Evolutionary conservation across 1,140 invertebrate genomes (phyloP).

Genomic region (Whitmania pigra): DNA sequence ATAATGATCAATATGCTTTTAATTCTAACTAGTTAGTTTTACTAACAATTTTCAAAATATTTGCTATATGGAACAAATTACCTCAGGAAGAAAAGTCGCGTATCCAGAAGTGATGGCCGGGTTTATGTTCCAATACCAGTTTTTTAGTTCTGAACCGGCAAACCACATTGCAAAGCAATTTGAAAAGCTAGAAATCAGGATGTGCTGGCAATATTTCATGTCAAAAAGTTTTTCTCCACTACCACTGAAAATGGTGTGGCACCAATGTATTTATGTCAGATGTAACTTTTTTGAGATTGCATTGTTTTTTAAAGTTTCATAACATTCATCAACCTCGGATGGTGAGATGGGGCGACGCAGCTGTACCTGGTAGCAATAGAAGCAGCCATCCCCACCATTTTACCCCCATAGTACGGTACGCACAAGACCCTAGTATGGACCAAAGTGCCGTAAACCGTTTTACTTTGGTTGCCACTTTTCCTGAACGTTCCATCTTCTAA

Average conservation of each 20-base stretch:
- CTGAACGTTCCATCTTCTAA: slow-evolving; percentile 73
- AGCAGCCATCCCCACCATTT: slow-evolving; percentile 57
- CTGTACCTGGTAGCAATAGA: slow-evolving; percentile 73
- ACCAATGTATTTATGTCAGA: neutral
- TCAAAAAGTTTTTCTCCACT: slow-evolving; percentile 50
- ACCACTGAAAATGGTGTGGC: slow-evolving; percentile 46
- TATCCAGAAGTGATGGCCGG: neutral
- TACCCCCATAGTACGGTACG: slow-evolving; percentile 19
- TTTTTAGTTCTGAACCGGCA: neutral
- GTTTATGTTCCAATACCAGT: neutral
- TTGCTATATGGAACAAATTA: neutral
- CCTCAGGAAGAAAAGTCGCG: slow-evolving; percentile 2
- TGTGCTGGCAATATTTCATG: slow-evolving; percentile 3
- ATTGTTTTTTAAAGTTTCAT: no score
- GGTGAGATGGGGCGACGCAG: slow-evolving; percentile 47
- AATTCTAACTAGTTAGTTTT: no score
- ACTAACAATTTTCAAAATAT: no score
- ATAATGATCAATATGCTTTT: no score
- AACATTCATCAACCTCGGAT: no score
- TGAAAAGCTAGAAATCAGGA: neutral
- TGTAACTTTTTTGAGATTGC: neutral
- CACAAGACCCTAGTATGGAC: slow-evolving; percentile 75
- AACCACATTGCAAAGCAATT: slow-evolving; percentile 12
- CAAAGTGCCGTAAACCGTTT: slow-evolving; percentile 84
- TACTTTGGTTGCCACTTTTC: slow-evolving; percentile 58